phyloP scores from a whole-genome alignment of 2,888 invertebrate species.

The Drosophila leonis region DNA sequence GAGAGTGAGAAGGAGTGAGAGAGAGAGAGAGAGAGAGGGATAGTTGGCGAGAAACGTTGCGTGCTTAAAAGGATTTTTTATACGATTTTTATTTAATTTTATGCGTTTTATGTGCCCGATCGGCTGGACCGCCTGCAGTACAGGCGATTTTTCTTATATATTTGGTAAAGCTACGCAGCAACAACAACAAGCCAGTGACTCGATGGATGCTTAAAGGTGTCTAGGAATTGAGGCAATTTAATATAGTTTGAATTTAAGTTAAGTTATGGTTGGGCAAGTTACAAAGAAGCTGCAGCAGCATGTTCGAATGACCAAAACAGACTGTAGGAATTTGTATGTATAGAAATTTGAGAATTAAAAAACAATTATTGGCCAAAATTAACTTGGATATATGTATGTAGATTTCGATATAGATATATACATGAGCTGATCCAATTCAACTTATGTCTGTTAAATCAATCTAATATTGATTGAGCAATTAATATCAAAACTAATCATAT shows the following conservation, averaged over 20 bases:
- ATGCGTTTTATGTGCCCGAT: constrained; percentile 43
- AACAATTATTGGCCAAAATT: too few relatives aligned
- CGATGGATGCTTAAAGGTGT: neutral
- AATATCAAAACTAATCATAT: too few relatives aligned
- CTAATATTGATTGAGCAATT: too few relatives aligned
- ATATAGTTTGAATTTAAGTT: constrained; percentile 29
- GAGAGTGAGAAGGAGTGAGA: neutral
- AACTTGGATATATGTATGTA: too few relatives aligned
- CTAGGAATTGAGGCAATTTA: constrained; percentile 26
- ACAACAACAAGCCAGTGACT: constrained; percentile 18
- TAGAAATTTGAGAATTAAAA: too few relatives aligned
- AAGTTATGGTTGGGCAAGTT: too few relatives aligned
- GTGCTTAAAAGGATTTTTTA: constrained; percentile 63
- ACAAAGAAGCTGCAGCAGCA: neutral
- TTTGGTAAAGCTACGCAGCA: neutral
- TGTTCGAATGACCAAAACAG: neutral
- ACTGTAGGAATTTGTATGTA: neutral
- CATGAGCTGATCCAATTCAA: too few relatives aligned
- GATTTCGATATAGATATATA: too few relatives aligned
- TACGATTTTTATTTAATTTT: constrained; percentile 74
- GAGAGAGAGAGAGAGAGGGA: neutral
- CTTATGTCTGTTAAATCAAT: too few relatives aligned
- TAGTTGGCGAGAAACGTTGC: constrained; percentile 26
- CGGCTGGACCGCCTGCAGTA: constrained; percentile 39
- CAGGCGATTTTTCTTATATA: constrained; percentile 18